phyloP scores from a whole-genome alignment of 1,140 invertebrate species.

The Cherax destructor region DNA sequence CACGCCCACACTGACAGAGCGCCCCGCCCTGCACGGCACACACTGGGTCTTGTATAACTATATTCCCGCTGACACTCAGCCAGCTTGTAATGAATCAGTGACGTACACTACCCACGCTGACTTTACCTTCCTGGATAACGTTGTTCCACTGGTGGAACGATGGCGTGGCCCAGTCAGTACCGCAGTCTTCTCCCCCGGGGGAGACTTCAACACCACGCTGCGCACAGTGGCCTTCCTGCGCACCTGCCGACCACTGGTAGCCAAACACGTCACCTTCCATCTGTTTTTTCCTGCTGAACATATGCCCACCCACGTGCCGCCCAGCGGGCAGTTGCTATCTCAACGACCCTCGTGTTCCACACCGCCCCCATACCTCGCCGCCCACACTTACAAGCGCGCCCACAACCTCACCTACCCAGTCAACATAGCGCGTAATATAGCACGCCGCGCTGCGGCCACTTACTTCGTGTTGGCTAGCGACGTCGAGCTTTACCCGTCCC shows the following conservation, averaged over 20 bases:
- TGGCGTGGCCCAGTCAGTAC: constrained; percentile 82
- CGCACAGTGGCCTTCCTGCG: constrained; percentile 81
- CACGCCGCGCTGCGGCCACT: constrained; percentile 86
- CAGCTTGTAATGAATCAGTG: constrained; percentile 86
- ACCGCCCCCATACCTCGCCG: constrained; percentile 74
- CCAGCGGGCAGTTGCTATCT: constrained; percentile 55
- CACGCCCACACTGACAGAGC: constrained; percentile 52
- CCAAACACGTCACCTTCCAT: constrained; percentile 72
- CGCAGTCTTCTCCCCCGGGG: constrained; percentile 85
- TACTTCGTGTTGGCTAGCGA: constrained; percentile 91
- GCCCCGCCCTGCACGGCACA: constrained; percentile 57
- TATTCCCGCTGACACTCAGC: constrained; percentile 78
- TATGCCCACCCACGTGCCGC: constrained; percentile 64
- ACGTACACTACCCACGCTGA: constrained; percentile 95
- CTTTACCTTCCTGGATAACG: constrained; percentile 92
- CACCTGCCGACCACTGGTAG: constrained; percentile 65
- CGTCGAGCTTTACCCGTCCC: constrained; percentile 88
- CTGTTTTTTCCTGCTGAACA: constrained; percentile 72
- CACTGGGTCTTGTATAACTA: constrained; percentile 93
- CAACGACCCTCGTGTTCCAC: constrained; percentile 54
- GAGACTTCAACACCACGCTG: constrained; percentile 82
- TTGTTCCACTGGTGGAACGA: constrained; percentile 81
- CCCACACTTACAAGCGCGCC: constrained; percentile 82
- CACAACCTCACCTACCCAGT: constrained; percentile 91
- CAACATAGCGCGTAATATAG: constrained; percentile 91